Evolutionary conservation across 2,113 vertebrate species (phyloP), one percentile per base, ranked within the genome.

Genomic region (Plectropomus leopardus): DNA sequence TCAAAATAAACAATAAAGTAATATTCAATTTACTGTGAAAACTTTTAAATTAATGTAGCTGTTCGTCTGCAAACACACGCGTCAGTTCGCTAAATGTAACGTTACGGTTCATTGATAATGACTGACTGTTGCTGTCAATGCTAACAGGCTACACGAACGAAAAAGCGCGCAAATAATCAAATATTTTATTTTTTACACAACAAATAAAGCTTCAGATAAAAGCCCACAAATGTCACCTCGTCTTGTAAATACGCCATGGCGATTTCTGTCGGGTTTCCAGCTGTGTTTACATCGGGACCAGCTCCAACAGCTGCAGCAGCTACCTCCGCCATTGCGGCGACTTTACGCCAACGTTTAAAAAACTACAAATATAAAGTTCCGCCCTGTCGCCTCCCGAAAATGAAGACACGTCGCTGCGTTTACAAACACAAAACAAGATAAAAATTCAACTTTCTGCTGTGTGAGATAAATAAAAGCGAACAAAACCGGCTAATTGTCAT

Each of bases 221-320:
- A 32, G 0, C 0, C 21, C 14, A 0, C 0, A 40, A 61, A 21
- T 1, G 7, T 89, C 74, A 95, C 94, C 92, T 94, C 94, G 60
- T 95, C 93, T 4, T 94, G 94, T 70, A 96, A 60, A 78, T 90
- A 94, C 14, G 87, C 82, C 93, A 95, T 93, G 0, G 87, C 91
- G 21, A 53, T 28, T 26, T 80, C 80, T 30, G 87, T 86, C 0
- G 68, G 48, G 26, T 70, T 82, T 23, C 63, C 84, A 51, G 80
- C 51, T 32, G 83, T 73, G 82, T 89, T 93, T 67, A 80, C 68
- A 57, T 87, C 87, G 9, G 23, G 4, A 8, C 68, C 86, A 50
- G 84, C 42, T 42, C 47, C 76, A 10, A 40, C 47, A 1, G 42
- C 36, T 4, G 8, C 53, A 0, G 72, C 60, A 7, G 78, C 42